A percentile compares a stretch with the other conserved stretches of the same genome.
These are phyloP conservation scores for Ladona fulva DNA, from an alignment of 1,140 invertebrate species.

Conservation along the genomic window DNA sequence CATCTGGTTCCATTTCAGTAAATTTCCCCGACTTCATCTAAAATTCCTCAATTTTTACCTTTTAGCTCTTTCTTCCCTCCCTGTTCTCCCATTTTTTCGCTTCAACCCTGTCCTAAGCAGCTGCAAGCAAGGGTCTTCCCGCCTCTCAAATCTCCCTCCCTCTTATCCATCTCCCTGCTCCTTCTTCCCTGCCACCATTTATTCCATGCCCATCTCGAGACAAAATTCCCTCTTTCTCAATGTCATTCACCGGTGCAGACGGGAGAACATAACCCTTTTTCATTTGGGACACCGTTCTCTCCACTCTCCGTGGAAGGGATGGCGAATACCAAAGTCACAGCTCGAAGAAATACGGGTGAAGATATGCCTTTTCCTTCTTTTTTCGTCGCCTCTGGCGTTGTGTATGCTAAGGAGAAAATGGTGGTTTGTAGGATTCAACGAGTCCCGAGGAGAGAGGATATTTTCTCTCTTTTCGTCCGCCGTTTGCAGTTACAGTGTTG, in stretches of 20 bases:
- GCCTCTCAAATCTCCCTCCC: neutral
- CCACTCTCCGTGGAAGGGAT: neutral
- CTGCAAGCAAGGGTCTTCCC: neutral
- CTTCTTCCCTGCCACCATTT: neutral
- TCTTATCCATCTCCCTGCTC: neutral
- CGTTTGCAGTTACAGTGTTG: too few relatives aligned
- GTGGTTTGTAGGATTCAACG: too few relatives aligned
- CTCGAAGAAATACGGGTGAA: neutral
- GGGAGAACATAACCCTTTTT: conserved; percentile 1
- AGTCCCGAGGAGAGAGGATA: too few relatives aligned
- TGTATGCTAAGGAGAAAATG: too few relatives aligned
- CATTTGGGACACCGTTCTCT: conserved; percentile 2
- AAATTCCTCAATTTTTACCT: neutral
- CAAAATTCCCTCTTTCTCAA: conserved; percentile 4
- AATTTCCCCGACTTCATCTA: neutral
- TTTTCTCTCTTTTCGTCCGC: too few relatives aligned
- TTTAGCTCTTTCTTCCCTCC: neutral
- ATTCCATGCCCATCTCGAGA: neutral
- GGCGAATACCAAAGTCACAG: conserved; percentile 3
- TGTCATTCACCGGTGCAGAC: neutral
- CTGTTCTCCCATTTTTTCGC: neutral
- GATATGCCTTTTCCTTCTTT: neutral
- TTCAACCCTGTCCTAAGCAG: neutral
- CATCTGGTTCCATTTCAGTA: neutral
- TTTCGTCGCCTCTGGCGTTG: neutral